Percentiles rank a stretch among this genome's conserved stretches.
These are phyloP conservation scores for Phymanthus crucifer DNA, from an alignment of 92 coral and sea anemone species.

Conservation along the genomic window DNA sequence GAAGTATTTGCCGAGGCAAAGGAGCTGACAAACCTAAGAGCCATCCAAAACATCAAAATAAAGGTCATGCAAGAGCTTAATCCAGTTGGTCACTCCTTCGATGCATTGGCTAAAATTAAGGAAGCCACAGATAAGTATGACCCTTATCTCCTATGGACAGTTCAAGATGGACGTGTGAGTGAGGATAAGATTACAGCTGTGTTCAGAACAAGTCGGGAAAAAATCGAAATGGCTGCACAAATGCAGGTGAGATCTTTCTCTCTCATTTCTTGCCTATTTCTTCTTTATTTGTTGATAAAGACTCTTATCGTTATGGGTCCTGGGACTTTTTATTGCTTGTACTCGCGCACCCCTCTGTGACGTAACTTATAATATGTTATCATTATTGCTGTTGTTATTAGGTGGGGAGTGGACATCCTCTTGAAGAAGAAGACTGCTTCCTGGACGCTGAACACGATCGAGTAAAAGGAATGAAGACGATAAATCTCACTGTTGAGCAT, in stretches of 20 bases:
- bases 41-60: constrained; percentile 48
- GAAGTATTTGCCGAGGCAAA: constrained; percentile 51
- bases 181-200: constrained; percentile 42
- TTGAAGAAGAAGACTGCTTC: constrained; percentile 44
- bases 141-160: constrained; percentile 50
- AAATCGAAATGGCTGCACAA: constrained; percentile 46
- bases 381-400: constrained; percentile 3
- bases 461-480: constrained; percentile 58
- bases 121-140: constrained; percentile 47
- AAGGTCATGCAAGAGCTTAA: constrained; percentile 16
- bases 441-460: constrained; percentile 66
- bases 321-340: neutral
- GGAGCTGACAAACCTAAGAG: constrained; percentile 46
- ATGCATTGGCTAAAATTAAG: constrained; percentile 61
- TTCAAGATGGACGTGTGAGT: constrained; percentile 46
- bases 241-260: constrained; percentile 42
- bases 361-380: neutral
- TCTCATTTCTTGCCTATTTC: neutral
- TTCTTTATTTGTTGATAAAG: constrained; percentile 36
- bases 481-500: constrained; percentile 56
- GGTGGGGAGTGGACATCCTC: constrained; percentile 31
- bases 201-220: constrained; percentile 50
- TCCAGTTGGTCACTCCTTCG: constrained; percentile 52
- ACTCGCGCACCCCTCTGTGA: neutral
- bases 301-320: neutral